phyloP scores from a whole-genome alignment of 1,140 invertebrate genomes.

The Contarinia nasturtii region DNA sequence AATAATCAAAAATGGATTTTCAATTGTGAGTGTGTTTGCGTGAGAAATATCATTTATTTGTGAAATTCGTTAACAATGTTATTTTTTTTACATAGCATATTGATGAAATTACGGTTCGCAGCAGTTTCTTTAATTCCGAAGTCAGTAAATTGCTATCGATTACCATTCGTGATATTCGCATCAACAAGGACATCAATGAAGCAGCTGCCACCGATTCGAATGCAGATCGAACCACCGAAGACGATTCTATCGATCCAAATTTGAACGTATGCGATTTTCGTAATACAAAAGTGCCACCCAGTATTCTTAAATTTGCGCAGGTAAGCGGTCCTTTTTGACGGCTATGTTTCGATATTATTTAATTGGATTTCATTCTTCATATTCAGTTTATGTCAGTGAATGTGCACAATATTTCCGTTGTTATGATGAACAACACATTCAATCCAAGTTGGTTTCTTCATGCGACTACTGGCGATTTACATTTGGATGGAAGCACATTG shows the following conservation, averaged over 20 bases:
- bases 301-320: slow-evolving; percentile 64
- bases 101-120: slow-evolving; percentile 67
- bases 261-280: slow-evolving; percentile 39
- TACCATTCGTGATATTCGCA: slow-evolving; percentile 60
- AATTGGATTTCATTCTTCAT: too few relatives aligned
- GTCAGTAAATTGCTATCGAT: slow-evolving; percentile 73
- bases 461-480: slow-evolving; percentile 51
- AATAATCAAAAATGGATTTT: slow-evolving; percentile 42
- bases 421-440: slow-evolving; percentile 35
- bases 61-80: background rate
- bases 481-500: slow-evolving; percentile 54
- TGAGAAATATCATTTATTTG: slow-evolving; percentile 1
- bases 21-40: slow-evolving; percentile 33
- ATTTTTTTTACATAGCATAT: slow-evolving; percentile 40
- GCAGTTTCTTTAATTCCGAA: slow-evolving; percentile 77
- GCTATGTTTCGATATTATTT: too few relatives aligned
- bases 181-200: slow-evolving; percentile 56
- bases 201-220: slow-evolving; percentile 13
- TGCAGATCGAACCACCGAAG: background rate
- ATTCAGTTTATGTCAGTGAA: slow-evolving; percentile 77
- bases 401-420: slow-evolving; percentile 59
- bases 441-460: slow-evolving; percentile 56
- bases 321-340: slow-evolving; percentile 28
- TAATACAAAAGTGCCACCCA: slow-evolving; percentile 51
- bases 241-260: slow-evolving; percentile 10